Percentiles rank a stretch among this genome's conserved stretches.
phyloP scores from a whole-genome alignment of 2,113 vertebrate species.

The Bubo scandiacus region DNA sequence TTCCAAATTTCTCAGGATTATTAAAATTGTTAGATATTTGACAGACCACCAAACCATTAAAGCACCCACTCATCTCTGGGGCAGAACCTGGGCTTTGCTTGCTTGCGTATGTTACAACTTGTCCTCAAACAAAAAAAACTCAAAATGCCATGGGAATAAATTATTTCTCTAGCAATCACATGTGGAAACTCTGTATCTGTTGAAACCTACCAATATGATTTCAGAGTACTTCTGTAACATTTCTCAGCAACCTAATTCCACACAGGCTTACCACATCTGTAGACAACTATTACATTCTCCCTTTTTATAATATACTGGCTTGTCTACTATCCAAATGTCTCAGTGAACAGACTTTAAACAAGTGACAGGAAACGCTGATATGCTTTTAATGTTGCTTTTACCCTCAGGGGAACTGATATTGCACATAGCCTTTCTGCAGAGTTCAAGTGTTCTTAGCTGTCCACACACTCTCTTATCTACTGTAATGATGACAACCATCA shows the following conservation, averaged over 20 bases:
- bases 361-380: not conserved
- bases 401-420: not conserved
- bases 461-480: not conserved
- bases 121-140: not conserved
- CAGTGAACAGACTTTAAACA: not conserved
- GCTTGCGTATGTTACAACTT: not conserved
- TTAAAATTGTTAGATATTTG: not conserved
- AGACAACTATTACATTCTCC: not conserved
- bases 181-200: fast-evolving
- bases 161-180: not conserved
- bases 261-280: not conserved
- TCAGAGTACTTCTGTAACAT: not conserved
- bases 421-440: not conserved
- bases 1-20: not conserved
- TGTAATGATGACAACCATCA: not conserved
- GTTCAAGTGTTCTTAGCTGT: not conserved
- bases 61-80: not conserved
- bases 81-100: not conserved
- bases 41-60: not conserved
- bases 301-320: not conserved
- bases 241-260: not conserved
- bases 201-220: not conserved
- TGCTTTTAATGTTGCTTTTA: not conserved
- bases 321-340: not conserved
- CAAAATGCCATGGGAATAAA: not conserved